Evolutionary conservation across 2,113 vertebrate species (phyloP), one percentile per base, ranked within the genome.

Genomic region (Mesoclemmys tuberculata): DNA sequence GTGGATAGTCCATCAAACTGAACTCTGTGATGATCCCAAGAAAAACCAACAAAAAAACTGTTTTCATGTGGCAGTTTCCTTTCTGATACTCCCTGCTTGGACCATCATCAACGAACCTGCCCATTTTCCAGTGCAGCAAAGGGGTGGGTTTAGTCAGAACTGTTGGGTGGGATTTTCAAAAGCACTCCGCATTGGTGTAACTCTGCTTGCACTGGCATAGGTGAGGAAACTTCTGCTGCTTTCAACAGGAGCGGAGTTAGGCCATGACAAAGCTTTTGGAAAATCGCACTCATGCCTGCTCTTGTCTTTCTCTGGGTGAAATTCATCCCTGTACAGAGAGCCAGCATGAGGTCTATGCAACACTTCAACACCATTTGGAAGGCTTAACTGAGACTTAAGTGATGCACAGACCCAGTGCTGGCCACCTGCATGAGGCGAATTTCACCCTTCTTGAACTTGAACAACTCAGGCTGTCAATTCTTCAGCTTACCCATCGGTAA

Each of bases 1-100:
- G 75, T 71, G 89, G 74, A 61, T 93, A 49, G 74, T 87, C 80
- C 51, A 79, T 94, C 92, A 94, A 85, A 93, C 93, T 78, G 88
- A 93, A 61, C 10, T 44, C 80, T n/a, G 10, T 0, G 49, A 41
- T 71, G 77, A 29, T 95, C 0, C 1, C n/a, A n/a, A n/a, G n/a
- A n/a, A n/a, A n/a, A n/a, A n/a, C n/a, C n/a, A n/a, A n/a, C n/a
- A 56, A 52, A 74, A 38, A 8, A 93, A 91, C 80, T 38, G 55
- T 27, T 14, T 9, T 85, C 92, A 77, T 86, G 88, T 89, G 61
- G 24, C 92, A 95, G 87, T 74, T 81, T 31, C 31, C 24, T 77
- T 71, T 1, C 26, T 84, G 94, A 89, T 84, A 38, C 41, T 87
- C 21, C 55, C 61, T 88, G 88, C 14, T 48, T 38, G 85, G 84